A percentile compares a stretch with the other conserved stretches of the same genome.
These are phyloP conservation scores for Dynastes hyllus DNA, from an alignment of 2,888 invertebrate species.

Conservation along the genomic window DNA sequence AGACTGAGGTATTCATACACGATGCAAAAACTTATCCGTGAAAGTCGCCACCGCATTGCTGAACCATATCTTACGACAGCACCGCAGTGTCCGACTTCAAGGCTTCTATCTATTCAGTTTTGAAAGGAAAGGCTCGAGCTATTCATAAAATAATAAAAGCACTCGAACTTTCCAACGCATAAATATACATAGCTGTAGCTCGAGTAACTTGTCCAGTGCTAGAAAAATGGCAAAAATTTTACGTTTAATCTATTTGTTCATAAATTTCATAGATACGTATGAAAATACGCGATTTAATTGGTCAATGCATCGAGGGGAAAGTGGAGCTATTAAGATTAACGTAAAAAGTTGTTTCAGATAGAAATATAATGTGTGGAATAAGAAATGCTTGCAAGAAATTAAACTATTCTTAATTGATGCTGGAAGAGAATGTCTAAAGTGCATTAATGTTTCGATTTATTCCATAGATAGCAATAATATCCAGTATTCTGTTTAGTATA, in stretches of 20 bases:
- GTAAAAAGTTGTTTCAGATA: no score
- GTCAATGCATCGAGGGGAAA: neutral
- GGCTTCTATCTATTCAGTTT: neutral
- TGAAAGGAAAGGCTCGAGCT: slow-evolving; percentile 22
- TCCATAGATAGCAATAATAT: no score
- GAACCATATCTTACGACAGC: no score
- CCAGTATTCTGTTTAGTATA: slow-evolving; percentile 48
- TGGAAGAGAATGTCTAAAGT: no score
- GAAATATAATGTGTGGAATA: neutral
- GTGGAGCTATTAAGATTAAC: neutral
- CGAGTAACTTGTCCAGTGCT: neutral
- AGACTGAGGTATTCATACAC: neutral
- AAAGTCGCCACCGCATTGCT: neutral
- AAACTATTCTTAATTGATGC: neutral
- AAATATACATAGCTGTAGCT: neutral
- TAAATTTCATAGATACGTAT: no score
- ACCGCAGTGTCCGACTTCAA: neutral
- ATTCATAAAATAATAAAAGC: slow-evolving; percentile 17
- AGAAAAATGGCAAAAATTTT: neutral
- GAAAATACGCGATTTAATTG: neutral
- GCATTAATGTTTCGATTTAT: no score
- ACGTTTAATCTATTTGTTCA: neutral
- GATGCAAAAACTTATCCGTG: neutral
- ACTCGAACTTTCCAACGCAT: slow-evolving; percentile 15
- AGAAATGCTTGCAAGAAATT: neutral